These are phyloP conservation scores for Gallinago media DNA, from an alignment of 2,113 vertebrate species.

Conservation along the genomic window DNA sequence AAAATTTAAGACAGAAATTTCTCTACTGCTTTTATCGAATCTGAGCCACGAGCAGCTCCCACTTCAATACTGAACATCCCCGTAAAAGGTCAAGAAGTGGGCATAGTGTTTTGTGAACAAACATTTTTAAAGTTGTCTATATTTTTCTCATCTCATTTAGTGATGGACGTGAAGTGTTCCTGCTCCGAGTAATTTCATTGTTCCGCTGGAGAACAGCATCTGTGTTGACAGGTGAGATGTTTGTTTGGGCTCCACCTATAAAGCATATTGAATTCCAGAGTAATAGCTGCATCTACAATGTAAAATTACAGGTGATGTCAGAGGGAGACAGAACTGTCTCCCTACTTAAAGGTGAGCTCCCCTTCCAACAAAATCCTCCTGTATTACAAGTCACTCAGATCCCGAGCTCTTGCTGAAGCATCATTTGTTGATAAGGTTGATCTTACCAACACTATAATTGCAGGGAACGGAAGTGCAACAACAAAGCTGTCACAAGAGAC, in stretches of 20 bases:
- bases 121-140: neutral
- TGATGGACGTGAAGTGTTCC: neutral
- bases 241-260: constrained; percentile 44
- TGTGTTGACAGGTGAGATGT: neutral
- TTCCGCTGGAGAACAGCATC: neutral
- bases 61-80: neutral
- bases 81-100: neutral
- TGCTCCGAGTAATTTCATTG: neutral
- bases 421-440: neutral
- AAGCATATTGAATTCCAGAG: neutral
- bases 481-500: neutral
- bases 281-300: neutral
- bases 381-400: neutral
- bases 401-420: neutral
- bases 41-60: neutral
- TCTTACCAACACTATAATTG: neutral
- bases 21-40: neutral
- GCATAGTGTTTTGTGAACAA: neutral
- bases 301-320: constrained; percentile 35
- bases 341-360: neutral
- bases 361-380: neutral
- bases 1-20: neutral
- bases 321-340: neutral
- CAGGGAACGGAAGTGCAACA: neutral
- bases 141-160: neutral